A percentile compares a stretch with the other conserved stretches of the same genome.
Conservation (phyloP, 2,113 vertebrate genomes). For the Carlito syrichta region DNA sequence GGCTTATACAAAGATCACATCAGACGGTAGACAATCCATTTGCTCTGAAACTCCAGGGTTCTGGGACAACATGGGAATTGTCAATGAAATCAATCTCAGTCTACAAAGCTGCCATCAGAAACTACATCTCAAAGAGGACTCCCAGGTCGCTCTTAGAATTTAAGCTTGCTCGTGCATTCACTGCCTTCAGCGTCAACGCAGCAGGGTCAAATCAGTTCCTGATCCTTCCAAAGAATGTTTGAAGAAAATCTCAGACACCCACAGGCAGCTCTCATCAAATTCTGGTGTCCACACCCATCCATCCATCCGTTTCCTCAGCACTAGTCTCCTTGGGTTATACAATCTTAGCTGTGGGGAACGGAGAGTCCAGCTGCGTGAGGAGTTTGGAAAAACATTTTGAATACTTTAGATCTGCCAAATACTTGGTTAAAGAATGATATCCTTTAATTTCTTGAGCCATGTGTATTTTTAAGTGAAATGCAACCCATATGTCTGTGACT, state of each 20-base stretch:
- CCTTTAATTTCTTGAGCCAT: constrained; percentile 66
- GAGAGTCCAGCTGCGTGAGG: constrained; percentile 48
- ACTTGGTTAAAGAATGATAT: constrained; percentile 63
- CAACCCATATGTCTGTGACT: constrained; percentile 63
- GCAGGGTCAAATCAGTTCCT: background rate
- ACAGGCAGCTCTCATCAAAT: background rate
- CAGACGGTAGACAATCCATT: background rate
- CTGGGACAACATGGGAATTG: background rate
- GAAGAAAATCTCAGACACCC: background rate
- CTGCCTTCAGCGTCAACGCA: background rate
- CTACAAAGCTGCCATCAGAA: background rate
- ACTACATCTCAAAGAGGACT: background rate
- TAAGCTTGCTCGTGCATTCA: background rate
- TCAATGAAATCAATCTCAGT: background rate
- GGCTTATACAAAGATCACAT: background rate
- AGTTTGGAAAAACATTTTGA: constrained; percentile 72
- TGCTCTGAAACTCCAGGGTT: background rate
- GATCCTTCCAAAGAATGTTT: background rate
- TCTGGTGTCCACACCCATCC: constrained; percentile 43
- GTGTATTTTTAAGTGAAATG: constrained; percentile 69
- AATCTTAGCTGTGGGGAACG: background rate
- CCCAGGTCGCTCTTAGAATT: background rate
- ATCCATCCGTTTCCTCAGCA: constrained; percentile 35
- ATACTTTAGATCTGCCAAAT: constrained; percentile 68
- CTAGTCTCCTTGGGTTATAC: background rate